A percentile compares a stretch with the other conserved stretches of the same genome.
These are phyloP conservation scores for Aricia artaxerxes DNA, from an alignment of 2,888 invertebrate species.

Conservation along the genomic window DNA sequence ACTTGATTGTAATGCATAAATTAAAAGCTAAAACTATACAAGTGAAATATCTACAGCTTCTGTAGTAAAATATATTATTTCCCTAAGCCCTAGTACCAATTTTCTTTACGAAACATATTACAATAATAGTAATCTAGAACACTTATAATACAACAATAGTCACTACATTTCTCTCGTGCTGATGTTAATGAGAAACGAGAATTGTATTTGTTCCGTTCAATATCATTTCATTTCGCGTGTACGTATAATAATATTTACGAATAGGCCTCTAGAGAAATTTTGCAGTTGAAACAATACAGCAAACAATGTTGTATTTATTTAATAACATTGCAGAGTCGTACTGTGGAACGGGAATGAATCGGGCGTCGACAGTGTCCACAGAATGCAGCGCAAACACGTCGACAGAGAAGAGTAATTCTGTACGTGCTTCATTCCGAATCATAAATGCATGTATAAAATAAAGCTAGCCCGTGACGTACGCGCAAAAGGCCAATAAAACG, in stretches of 20 bases:
- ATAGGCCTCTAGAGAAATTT: conserved; percentile 24
- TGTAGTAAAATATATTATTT: too few relatives aligned
- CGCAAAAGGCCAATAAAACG: too few relatives aligned
- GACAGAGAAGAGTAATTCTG: conserved; percentile 63
- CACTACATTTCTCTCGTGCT: neutral
- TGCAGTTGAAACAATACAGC: conserved; percentile 10
- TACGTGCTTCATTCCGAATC: conserved; percentile 52
- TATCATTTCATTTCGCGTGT: neutral
- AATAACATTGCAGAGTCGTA: conserved; percentile 51
- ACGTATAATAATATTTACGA: conserved; percentile 27
- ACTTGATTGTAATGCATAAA: neutral
- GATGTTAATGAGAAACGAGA: neutral
- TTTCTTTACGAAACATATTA: neutral
- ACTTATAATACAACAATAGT: neutral
- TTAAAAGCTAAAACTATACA: neutral
- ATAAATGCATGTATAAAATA: neutral
- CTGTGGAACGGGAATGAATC: conserved; percentile 62
- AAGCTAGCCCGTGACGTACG: neutral
- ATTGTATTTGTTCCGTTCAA: neutral
- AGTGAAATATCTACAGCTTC: too few relatives aligned
- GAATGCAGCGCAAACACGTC: conserved; percentile 43
- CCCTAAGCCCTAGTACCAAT: neutral
- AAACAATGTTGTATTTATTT: conserved; percentile 17
- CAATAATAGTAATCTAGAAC: neutral
- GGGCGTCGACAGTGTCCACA: conserved; percentile 55